Evolutionary conservation across 2,113 vertebrate genomes (phyloP), one percentile per base, ranked within the genome.

Genomic region (Phocoena phocoena): DNA sequence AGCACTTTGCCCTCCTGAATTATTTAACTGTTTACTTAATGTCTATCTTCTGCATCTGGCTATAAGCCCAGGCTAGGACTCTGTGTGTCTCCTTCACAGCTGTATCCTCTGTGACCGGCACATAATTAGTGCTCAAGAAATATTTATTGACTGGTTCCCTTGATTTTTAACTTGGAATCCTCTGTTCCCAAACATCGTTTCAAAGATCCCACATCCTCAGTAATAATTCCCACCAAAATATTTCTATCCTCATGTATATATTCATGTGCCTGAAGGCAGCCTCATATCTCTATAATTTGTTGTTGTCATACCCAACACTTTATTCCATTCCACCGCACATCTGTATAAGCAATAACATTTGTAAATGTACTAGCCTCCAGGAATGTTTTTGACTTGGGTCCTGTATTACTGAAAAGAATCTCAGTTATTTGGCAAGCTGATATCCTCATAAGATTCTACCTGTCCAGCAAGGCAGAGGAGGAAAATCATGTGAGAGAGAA

Each of bases 351-450:
- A 97, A 97, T 97, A 98, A 98, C 70, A 95, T 77, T 96, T 93
- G 58, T 95, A 83, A 93, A 90, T 84, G 77, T 67, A 74, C 91
- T 85, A 83, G 82, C 73, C 67, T 95, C 88, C 68, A 90, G 89
- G 96, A 97, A 95, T 96, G 89, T 96, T 98, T 97, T 97, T 94
- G 90, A 97, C 92, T 95, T 92, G 89, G 73, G 53, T 96, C 89
- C 97, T 97, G 93, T 98, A 95, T 97, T 98, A 97, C 94, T 83
- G 88, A 96, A 97, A 98, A 97, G 97, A 98, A 98, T 97, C 93
- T 96, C 90, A 98, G 91, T 93, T 97, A 98, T 98, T 98, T 98
- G 97, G 97, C 97, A 90, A 97, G 53, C 92, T 93, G 65, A 97
- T 88, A 95, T 96, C 71, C 74, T 95, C 81, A 17, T 93, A 81